Conservation (phyloP, 2,113 vertebrate species). For the Pithys albifrons region DNA sequence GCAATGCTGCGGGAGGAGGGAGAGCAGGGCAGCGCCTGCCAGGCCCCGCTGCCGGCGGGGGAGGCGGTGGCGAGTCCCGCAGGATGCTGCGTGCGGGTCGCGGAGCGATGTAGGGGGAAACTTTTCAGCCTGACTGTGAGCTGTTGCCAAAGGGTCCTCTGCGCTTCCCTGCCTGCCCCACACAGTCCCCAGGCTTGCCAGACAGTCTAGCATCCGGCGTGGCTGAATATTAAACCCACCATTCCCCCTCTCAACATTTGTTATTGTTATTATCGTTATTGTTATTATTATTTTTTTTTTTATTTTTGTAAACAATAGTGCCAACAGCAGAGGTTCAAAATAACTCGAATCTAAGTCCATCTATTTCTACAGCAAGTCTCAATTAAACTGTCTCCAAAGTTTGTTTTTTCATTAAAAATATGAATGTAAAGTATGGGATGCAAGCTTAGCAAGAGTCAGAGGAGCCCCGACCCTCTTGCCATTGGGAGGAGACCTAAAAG, state of each 20-base stretch:
- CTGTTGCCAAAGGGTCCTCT: too few species aligned
- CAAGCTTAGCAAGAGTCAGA: neutral
- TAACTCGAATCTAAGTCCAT: rapidly evolving
- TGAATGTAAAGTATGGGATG: rapidly evolving
- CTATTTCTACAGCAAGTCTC: neutral
- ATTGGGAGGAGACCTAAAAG: neutral
- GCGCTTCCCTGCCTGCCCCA: neutral
- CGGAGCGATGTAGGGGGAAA: neutral
- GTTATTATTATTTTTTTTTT: neutral
- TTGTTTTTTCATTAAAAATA: neutral
- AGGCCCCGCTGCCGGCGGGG: neutral
- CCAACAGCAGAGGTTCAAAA: neutral
- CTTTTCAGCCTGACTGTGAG: rapidly evolving
- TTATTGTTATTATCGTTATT: neutral
- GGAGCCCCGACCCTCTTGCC: neutral
- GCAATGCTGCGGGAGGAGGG: too few species aligned
- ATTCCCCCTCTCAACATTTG: neutral
- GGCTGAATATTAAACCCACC: neutral
- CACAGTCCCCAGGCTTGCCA: neutral
- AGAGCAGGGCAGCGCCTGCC: neutral
- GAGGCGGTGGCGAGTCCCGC: neutral
- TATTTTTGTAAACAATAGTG: neutral
- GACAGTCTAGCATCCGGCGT: neutral
- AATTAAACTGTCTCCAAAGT: neutral
- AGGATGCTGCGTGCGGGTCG: neutral